Evolutionary conservation across 2,888 invertebrate species (phyloP).

Genomic region (Nomada ruficornis): DNA sequence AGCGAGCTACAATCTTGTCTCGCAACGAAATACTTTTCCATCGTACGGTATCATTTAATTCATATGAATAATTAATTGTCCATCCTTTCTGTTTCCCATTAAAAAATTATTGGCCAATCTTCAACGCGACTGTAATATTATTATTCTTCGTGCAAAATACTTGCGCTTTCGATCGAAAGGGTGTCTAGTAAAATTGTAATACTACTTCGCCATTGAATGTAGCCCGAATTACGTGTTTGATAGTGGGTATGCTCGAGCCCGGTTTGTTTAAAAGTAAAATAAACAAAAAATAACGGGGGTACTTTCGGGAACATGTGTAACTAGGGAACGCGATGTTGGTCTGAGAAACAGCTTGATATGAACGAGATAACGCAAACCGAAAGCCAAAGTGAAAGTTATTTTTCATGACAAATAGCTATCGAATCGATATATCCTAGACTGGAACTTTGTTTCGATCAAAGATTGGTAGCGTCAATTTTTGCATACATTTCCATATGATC

Average conservation of each 20-base stretch:
- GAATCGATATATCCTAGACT: slow-evolving; percentile 25
- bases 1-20: slow-evolving; percentile 2
- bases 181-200: neutral
- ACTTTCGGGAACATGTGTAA: slow-evolving; percentile 39
- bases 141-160: too few relatives aligned
- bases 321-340: slow-evolving; percentile 30
- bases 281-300: slow-evolving; percentile 3
- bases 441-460: neutral
- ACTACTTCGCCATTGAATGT: neutral
- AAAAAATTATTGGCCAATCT: too few relatives aligned
- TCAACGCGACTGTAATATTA: too few relatives aligned
- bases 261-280: slow-evolving; percentile 3
- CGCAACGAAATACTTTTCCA: slow-evolving; percentile 16
- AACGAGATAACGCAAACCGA: slow-evolving; percentile 44
- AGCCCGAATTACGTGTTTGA: neutral
- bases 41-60: neutral
- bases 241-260: neutral
- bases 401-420: slow-evolving; percentile 12
- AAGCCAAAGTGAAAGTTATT: slow-evolving; percentile 59
- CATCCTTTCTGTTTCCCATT: too few relatives aligned
- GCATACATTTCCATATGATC: neutral
- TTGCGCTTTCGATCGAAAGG: too few relatives aligned
- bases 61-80: neutral
- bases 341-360: slow-evolving; percentile 21
- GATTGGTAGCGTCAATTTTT: neutral